phyloP scores from a whole-genome alignment of 1,140 invertebrate species.

The Drosophila kurseongensis region DNA sequence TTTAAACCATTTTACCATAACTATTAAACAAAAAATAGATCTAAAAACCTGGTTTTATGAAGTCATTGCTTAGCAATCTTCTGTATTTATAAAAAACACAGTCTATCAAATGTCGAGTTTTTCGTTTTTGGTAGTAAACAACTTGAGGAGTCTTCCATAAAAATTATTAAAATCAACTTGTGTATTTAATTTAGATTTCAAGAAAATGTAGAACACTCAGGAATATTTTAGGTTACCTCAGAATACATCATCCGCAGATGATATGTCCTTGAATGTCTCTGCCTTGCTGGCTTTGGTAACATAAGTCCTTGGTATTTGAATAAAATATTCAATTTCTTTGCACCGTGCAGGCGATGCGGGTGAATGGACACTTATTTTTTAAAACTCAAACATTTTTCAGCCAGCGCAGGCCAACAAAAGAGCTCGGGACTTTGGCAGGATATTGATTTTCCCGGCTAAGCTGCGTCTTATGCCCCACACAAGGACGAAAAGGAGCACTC shows the following conservation, averaged over 20 bases:
- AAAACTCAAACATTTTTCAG: constrained; percentile 8
- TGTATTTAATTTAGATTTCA: neutral
- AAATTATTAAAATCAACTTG: too few species aligned
- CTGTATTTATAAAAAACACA: too few species aligned
- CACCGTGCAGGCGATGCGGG: constrained; percentile 7
- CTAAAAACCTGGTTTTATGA: too few species aligned
- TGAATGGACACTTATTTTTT: constrained; percentile 5
- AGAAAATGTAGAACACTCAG: neutral
- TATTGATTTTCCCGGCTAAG: constrained; percentile 69
- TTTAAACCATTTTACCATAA: too few species aligned
- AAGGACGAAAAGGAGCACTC: neutral
- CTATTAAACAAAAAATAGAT: too few species aligned
- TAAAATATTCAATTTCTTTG: constrained; percentile 13
- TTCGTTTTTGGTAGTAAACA: too few species aligned
- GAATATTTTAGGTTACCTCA: neutral
- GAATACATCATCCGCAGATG: too few species aligned
- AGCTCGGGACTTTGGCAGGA: constrained; percentile 7
- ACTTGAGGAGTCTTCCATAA: too few species aligned
- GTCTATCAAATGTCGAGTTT: too few species aligned
- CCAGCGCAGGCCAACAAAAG: neutral
- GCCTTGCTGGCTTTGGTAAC: neutral
- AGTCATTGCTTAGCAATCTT: too few species aligned
- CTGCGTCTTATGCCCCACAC: constrained; percentile 21
- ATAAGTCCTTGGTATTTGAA: neutral
- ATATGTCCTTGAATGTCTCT: neutral